Evolutionary conservation across 1,140 invertebrate species (phyloP), one percentile per base, ranked within the genome.

Genomic region (Vanessa atalanta): DNA sequence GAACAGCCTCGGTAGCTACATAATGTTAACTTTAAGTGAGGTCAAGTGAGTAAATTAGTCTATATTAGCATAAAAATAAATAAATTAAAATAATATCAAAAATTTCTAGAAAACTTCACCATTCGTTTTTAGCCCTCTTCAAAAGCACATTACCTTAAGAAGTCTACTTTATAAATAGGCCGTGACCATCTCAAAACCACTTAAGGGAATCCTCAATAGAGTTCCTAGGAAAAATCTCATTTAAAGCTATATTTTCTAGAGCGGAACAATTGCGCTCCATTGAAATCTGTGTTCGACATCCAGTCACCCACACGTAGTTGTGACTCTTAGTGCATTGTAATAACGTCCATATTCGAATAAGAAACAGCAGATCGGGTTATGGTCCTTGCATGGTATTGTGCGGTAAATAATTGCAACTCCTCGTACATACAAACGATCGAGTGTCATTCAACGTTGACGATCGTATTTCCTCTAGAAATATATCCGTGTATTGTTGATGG

Each of bases 181-280:
- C 57, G 57, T 61, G 57, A 61, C 57, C 57, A 61, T 61, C 57
- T 70, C 57, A 26, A 50, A 50, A 63, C 47, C 53, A 61, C 68
- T 70, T 50, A 70, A 69, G 72, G 31, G 50, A 63, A 61, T 68
- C 57, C 72, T 68, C 48, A 37, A 74, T 51, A 60, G 71, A 66
- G 43, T 72, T 72, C 57, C 70, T 73, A 53, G 65, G 68, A 67
- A 75, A 75, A 75, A 71, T 76, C 70, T 68, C 74, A 76, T 76
- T 70, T 76, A 55, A 68, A 53, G 65, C 55, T 48, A 67, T 68
- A 70, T 72, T 67, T 71, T 76, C 74, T 76, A 65, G 74, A 63
- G 74, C 74, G 60, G 74, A 72, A 76, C 74, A 76, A 76, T 76
- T 72, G 74, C 61, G 31, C 73, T 76, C 67, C 61, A 76, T 76